Base-by-base conservation (phyloP, 2,888 invertebrate species). In the Latrodectus elegans region DNA sequence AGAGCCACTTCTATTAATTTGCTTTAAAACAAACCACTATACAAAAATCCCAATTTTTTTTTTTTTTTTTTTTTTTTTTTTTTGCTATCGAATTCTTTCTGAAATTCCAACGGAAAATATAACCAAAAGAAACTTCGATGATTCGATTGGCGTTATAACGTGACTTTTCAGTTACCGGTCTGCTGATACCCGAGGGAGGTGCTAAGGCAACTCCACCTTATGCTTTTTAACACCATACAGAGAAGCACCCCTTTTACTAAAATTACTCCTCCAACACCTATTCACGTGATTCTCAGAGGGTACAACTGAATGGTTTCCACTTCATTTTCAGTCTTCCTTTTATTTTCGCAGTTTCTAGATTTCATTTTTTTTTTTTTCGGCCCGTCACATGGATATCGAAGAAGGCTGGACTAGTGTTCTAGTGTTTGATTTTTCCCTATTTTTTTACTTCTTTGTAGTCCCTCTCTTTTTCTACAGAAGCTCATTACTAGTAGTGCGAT, bases 211-310 rank as follows among this genome's bases (percentile, higher is more conserved):
- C 64, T 38, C 15, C 76, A 49, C 76, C 74, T 49, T 26, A 52
- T 17, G 60, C 60, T 22, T 49, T 64, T 26, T 64, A 26, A n/a
- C 26, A 53, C 64, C 65, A 52, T 72, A 72, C 65, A 60, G 70
- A 67, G 60, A 76, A 22, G 26, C 71, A 38, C 76, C 65, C 83
- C 77, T 84, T 77, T 84, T 77, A 77, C 76, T 76, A 53, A 77
- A 84, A 84, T 84, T 84, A 76, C 84, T 84, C 72, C 77, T 84
- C 76, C 64, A 76, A 75, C 70, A 72, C 70, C 71, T 60, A 76
- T 83, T 70, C 84, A 77, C 77, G 84, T 84, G 76, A 72, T 68
- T 68, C 67, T 52, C 67, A 60, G 38, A 60, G 74, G 75, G 60
- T 53, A 55, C 51, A 60, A 60, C 60, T 60, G 49, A 52, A 14